These are phyloP conservation scores for Seriola quinqueradiata DNA, from an alignment of 2,113 vertebrate genomes.

Conservation along the genomic window DNA sequence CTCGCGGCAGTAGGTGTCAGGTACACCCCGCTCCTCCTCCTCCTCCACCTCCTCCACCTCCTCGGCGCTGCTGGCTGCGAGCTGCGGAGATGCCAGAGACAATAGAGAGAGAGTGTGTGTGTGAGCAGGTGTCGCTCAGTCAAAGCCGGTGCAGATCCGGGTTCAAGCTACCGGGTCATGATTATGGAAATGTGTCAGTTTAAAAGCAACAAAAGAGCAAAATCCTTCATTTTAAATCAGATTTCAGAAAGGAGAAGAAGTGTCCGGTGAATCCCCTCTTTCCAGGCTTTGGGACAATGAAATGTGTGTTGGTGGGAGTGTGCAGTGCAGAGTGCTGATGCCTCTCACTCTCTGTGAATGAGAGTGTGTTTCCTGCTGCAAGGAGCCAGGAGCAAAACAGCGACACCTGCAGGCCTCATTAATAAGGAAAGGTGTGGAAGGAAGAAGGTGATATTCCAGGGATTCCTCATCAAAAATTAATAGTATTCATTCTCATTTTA, in stretches of 20 bases:
- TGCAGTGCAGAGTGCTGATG: constrained; percentile 27
- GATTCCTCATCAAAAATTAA: constrained; percentile 1
- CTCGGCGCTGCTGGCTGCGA: constrained; percentile 23
- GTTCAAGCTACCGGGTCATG: constrained; percentile 22
- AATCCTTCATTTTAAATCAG: background rate
- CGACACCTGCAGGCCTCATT: constrained; percentile 54
- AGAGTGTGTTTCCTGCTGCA: constrained; percentile 6
- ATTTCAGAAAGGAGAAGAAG: background rate
- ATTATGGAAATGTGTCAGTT: constrained; percentile 5
- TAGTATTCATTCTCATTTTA: background rate
- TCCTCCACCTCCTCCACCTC: constrained; percentile 39
- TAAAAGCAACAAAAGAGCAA: constrained; percentile 11
- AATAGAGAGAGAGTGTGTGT: constrained; percentile 54
- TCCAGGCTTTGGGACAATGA: constrained; percentile 56
- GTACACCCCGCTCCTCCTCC: constrained; percentile 63
- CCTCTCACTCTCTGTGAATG: constrained; percentile 12
- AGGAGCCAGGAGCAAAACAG: constrained; percentile 27
- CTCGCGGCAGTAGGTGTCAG: constrained; percentile 69
- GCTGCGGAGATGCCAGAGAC: constrained; percentile 71
- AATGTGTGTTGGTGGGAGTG: constrained; percentile 29
- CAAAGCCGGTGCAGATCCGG: constrained; percentile 25
- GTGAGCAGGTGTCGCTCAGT: constrained; percentile 70
- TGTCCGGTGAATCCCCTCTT: constrained; percentile 1
- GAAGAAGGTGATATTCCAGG: background rate
- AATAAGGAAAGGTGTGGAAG: background rate